Evolutionary conservation across 2,888 invertebrate species (phyloP).

Genomic region (Tenthredo scrophulariae): DNA sequence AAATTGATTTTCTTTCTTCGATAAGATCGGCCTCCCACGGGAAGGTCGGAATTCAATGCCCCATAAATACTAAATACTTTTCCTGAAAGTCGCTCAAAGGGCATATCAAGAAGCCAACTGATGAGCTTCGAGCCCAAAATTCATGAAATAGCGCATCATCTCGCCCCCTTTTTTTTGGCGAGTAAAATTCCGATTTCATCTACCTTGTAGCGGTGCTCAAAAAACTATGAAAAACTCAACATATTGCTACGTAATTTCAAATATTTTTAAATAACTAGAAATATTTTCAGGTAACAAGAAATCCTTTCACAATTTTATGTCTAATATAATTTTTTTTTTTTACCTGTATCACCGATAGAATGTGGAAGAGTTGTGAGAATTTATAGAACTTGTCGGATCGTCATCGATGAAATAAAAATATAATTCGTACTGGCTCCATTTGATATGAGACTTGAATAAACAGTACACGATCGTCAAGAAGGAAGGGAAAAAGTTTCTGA

Average conservation of each 20-base stretch:
- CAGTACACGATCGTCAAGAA: background rate
- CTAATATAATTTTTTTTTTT: too few relatives aligned
- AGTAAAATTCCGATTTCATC: constrained; percentile 38
- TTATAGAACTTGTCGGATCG: background rate
- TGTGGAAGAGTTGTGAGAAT: background rate
- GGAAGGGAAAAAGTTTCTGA: background rate
- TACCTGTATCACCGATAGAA: background rate
- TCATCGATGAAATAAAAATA: background rate
- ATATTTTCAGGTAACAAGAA: too few relatives aligned
- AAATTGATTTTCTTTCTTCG: constrained; percentile 52
- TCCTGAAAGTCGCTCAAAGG: constrained; percentile 30
- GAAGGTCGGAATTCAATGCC: constrained; percentile 30
- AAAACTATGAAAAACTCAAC: background rate
- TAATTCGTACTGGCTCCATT: background rate
- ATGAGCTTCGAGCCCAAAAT: constrained; percentile 26
- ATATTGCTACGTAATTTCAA: background rate
- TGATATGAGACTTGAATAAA: background rate
- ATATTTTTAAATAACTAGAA: background rate
- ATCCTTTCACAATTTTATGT: too few relatives aligned
- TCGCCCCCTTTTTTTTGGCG: background rate
- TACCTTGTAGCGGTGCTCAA: background rate
- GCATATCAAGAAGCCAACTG: constrained; percentile 12
- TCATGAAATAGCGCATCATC: constrained; percentile 9
- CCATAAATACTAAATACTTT: constrained; percentile 53
- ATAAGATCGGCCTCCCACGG: constrained; percentile 35